Evolutionary conservation across 2,113 vertebrate genomes (phyloP).

Genomic region (Leptobrachium leishanense): DNA sequence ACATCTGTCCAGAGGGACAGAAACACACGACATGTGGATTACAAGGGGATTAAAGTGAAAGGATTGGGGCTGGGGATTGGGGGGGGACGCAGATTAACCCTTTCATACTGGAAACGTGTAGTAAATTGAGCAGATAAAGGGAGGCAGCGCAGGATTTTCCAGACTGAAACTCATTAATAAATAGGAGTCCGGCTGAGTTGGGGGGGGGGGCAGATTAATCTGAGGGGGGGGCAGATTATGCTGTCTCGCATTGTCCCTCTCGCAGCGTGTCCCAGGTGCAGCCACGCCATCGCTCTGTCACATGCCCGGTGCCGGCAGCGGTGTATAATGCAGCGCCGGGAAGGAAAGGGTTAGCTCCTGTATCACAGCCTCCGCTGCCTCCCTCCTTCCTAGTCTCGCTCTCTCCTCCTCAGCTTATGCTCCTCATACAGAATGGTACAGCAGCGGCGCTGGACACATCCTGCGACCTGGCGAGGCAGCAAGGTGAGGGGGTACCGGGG

Average conservation of each 20-base stretch:
- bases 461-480: background rate
- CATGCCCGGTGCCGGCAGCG: background rate
- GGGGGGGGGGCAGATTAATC: background rate
- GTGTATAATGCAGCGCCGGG: background rate
- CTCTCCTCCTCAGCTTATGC: background rate
- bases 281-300: background rate
- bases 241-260: background rate
- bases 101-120: background rate
- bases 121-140: background rate
- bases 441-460: no score
- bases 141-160: no score
- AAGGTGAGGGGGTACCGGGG: constrained; percentile 2
- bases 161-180: no score
- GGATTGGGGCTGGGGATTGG: constrained; percentile 12
- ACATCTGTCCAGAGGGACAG: constrained; percentile 40
- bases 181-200: background rate
- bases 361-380: constrained; percentile 27
- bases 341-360: constrained; percentile 28
- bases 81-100: constrained; percentile 15
- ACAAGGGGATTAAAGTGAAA: constrained; percentile 33
- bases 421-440: constrained; percentile 23
- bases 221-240: background rate
- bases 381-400: constrained; percentile 1
- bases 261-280: background rate
- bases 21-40: constrained; percentile 36